Conservation (phyloP, 1,140 invertebrate genomes). For the Argopecten irradians region DNA sequence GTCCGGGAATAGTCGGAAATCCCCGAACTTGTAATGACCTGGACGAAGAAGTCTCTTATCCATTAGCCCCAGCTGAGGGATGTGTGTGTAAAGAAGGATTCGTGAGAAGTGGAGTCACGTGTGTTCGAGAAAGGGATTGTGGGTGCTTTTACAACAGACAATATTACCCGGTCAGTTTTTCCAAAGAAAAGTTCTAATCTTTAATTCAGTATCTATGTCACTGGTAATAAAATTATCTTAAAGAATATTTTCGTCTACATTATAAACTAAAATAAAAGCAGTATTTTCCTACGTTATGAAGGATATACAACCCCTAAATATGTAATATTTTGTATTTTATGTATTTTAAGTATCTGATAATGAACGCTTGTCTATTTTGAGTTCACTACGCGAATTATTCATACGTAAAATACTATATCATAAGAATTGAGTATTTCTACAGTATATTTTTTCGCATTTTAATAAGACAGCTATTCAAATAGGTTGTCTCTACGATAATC, state of each 20-base stretch:
- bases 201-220: no score
- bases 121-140: conserved; percentile 49
- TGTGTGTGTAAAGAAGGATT: conserved; percentile 57
- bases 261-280: background rate
- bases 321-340: no score
- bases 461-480: no score
- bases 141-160: conserved; percentile 44
- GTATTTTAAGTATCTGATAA: no score
- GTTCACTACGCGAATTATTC: no score
- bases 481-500: no score
- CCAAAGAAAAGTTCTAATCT: no score
- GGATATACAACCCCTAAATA: no score
- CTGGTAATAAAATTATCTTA: background rate
- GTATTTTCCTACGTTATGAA: background rate
- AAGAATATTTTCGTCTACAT: background rate
- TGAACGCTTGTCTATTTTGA: no score
- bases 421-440: no score
- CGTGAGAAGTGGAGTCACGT: conserved; percentile 47
- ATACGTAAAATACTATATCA: no score
- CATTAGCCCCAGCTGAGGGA: conserved; percentile 45
- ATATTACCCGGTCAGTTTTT: conserved; percentile 51
- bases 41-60: conserved; percentile 34
- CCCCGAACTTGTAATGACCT: conserved; percentile 47
- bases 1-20: background rate
- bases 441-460: no score